Base-by-base conservation (phyloP, 2,797 vertebrate species). In the Delichon dasypus region DNA sequence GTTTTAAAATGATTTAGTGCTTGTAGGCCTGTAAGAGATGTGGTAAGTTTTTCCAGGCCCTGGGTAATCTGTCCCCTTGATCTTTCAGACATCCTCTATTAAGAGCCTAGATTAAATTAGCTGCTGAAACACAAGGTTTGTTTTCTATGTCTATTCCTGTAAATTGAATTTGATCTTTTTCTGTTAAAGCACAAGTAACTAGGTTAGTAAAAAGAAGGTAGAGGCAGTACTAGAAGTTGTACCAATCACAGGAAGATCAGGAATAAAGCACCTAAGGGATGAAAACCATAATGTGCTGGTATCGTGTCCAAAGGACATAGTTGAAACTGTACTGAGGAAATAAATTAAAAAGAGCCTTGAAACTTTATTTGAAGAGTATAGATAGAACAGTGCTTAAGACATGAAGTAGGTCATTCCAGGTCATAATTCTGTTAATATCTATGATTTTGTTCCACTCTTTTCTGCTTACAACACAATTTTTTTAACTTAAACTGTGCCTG, bases 151-250 rank as follows among this genome's bases (percentile, higher is more conserved):
- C 55, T 88, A 30, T 70, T 83, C 72, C 51, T 32, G 13, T 30
- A 91, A 95, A 94, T 38, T 48, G 25, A 78, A 88, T 94, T 94
- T 90, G 8, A 16, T 84, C 2, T 83, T 58, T 75, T 90, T 40
- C 21, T 77, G 15, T 55, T 85, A 78, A 91, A 93, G 48, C 25
- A 51, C 16, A 79, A 60, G 47, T 88, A 94, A 84, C 27, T 57
- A 67, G 13, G 36, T 93, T 85, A 88, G 40, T 68, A 44, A 91
- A 78, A 76, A 73, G 30, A 84, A 88, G 16, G n/a, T 20, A 61
- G 27, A 60, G 34, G 11, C 45, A 57, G 42, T 30, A 40, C 21
- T 51, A 51, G 18, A 30, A 80, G 7, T 62, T 76, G 47, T 30
- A 53, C 65, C 26, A 36, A 19, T 47, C 12, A 45, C 29, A 71